Evolutionary conservation across 2,888 invertebrate species (phyloP).

Genomic region (Cenopis cana): DNA sequence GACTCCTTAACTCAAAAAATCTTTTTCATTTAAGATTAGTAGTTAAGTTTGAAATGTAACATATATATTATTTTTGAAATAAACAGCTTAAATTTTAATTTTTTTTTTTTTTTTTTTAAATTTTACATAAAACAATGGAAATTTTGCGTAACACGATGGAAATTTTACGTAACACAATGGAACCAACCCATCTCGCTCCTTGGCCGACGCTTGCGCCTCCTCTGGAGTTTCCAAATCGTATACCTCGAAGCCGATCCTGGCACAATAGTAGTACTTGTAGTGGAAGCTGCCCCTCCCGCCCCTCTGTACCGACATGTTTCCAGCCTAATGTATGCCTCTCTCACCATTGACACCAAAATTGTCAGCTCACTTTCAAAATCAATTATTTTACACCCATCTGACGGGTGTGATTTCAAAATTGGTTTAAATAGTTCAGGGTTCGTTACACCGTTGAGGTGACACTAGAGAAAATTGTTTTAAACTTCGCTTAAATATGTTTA

Average conservation of each 20-base stretch:
- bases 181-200: constrained; percentile 51
- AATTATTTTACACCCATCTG: constrained; percentile 16
- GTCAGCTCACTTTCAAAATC: not conserved
- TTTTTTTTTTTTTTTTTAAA: no score
- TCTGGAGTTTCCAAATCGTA: constrained; percentile 73
- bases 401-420: not conserved
- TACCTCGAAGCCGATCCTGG: constrained; percentile 73
- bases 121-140: no score
- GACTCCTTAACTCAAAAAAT: no score
- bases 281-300: constrained; percentile 71
- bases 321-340: constrained; percentile 49
- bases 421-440: not conserved
- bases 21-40: no score
- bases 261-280: constrained; percentile 75
- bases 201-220: constrained; percentile 53
- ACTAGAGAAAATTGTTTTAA: not conserved
- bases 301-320: constrained; percentile 67
- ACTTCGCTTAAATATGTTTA: not conserved
- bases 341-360: constrained; percentile 65
- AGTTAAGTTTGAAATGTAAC: no score
- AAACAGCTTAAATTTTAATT: no score
- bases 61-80: no score
- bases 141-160: no score
- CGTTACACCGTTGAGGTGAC: not conserved
- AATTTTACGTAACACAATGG: not conserved